A percentile compares a stretch with the other conserved stretches of the same genome.
Evolutionary conservation across 2,888 invertebrate species (phyloP).

Genomic region (Stratiomys singularior): DNA sequence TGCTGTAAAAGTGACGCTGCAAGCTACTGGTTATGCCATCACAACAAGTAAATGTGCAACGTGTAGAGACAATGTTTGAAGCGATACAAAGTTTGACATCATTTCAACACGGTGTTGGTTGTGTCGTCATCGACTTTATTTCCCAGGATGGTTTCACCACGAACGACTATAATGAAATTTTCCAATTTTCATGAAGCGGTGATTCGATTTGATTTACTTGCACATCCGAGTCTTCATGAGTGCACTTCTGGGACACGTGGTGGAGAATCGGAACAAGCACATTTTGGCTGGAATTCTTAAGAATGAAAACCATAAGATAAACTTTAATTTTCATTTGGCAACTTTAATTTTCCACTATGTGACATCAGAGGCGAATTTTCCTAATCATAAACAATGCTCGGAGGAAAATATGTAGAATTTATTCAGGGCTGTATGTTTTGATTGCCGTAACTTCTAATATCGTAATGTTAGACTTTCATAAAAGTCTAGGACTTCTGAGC

Average conservation of each 20-base stretch:
- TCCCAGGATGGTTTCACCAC: conserved; percentile 32
- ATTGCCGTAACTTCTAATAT: no score
- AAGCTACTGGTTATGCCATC: background rate
- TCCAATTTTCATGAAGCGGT: conserved; percentile 45
- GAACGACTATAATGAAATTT: conserved; percentile 44
- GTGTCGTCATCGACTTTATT: conserved; percentile 25
- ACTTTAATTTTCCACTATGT: conserved; percentile 35
- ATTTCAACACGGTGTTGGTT: conserved; percentile 1
- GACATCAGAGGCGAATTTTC: conserved; percentile 17
- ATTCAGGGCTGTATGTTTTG: no score
- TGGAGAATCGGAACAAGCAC: no score
- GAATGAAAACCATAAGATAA: background rate
- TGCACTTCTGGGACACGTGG: conserved; percentile 38
- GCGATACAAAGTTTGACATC: conserved; percentile 36
- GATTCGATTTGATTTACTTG: conserved; percentile 45
- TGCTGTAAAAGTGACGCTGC: background rate
- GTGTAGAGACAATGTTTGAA: conserved; percentile 30
- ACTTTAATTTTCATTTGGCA: conserved; percentile 33
- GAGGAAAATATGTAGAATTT: no score
- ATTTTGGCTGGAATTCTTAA: conserved; percentile 8
- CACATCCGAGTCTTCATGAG: background rate
- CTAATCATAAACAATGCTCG: no score
- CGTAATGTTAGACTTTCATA: no score
- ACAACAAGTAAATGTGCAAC: background rate
- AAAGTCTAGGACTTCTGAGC: no score